These are phyloP conservation scores for Hirtodrosophila cameraria DNA, from an alignment of 2,888 invertebrate genomes.

Conservation along the genomic window DNA sequence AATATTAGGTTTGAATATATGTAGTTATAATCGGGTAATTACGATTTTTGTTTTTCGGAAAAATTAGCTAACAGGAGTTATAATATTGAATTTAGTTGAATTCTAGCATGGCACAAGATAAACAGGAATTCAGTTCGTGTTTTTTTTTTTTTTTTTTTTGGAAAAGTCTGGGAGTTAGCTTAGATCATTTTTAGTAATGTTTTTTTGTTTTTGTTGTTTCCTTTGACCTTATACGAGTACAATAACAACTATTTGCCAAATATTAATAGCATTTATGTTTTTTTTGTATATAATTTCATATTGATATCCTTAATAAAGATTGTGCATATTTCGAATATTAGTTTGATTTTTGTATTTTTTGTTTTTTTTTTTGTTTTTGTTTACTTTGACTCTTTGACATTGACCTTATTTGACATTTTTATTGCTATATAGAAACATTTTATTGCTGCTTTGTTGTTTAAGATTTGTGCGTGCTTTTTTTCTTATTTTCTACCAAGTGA, in stretches of 20 bases:
- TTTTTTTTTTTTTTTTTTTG: too few relatives aligned
- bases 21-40: conserved; percentile 11
- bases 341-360: conserved; percentile 8
- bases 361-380: not conserved
- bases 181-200: not conserved
- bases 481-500: conserved; percentile 31
- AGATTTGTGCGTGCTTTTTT: conserved; percentile 25
- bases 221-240: conserved; percentile 20
- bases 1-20: not conserved
- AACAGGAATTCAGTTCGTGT: conserved; percentile 48
- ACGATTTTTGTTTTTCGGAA: not conserved
- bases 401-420: too few relatives aligned
- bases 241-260: conserved; percentile 23
- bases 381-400: too few relatives aligned
- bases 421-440: too few relatives aligned
- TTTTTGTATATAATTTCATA: conserved; percentile 3
- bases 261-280: conserved; percentile 11
- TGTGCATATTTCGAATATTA: conserved; percentile 28
- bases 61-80: conserved; percentile 18
- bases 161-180: conserved; percentile 17
- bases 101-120: conserved; percentile 43
- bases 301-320: conserved; percentile 18
- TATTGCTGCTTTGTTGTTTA: too few relatives aligned
- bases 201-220: conserved; percentile 3
- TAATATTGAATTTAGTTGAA: conserved; percentile 12